Evolutionary conservation across 2,797 vertebrate genomes (phyloP), one percentile per base, ranked within the genome.

Genomic region (Furcifer pardalis): DNA sequence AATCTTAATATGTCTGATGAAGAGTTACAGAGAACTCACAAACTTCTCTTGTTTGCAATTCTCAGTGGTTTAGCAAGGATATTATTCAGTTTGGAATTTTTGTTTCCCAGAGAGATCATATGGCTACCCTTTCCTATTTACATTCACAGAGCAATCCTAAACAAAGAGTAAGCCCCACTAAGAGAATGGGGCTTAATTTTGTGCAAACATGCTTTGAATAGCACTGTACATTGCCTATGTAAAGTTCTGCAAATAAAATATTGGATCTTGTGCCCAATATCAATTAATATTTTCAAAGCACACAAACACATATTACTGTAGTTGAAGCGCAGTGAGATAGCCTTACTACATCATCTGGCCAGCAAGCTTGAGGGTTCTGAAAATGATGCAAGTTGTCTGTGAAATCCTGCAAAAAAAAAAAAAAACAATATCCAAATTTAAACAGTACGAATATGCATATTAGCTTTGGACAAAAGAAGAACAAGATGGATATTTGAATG

Each of bases 321-420:
- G 42, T 23, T 72, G 68, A 89, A 84, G 74, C 10, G 46, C 7
- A 10, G 49, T 1, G 0, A 60, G 32, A 25, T 25, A 77, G 23
- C 27, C 90, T 97, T 94, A 96, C 97, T 95, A 95, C 77, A 93
- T 97, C 96, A 82, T 97, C 96, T 79, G 94, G 94, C 96, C 96
- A 96, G 4, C 89, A 81, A 62, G 94, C 90, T 82, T 95, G 94
- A 6, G 94, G 95, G 66, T 92, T 96, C 92, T 95, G 95, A 87
- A 95, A 88, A 46, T 92, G 93, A 87, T 86, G 91, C 75, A 92
- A 80, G 49, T 96, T 96, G 66, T 92, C 84, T 2, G 89, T 89
- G 35, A 65, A 72, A 77, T 97, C 95, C 96, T 97, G 87, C 73
- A 89, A 89, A 86, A 88, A 91, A 82, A 87, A 73, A 89, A 89